These are phyloP conservation scores for Sialia sialis DNA, from an alignment of 2,113 vertebrate genomes.

Conservation along the genomic window DNA sequence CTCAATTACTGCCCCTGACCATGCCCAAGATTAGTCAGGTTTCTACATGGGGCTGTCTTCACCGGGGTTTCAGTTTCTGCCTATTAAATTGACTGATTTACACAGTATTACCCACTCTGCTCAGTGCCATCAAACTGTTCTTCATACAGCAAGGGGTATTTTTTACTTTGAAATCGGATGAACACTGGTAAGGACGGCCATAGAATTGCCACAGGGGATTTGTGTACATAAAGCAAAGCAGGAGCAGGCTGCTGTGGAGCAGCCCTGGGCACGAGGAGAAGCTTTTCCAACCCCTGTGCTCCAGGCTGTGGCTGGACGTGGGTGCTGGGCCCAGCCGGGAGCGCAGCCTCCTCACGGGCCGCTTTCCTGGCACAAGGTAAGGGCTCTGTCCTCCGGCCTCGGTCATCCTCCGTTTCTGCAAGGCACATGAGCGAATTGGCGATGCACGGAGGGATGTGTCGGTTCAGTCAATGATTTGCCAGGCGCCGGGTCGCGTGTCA, in stretches of 20 bases:
- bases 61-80: neutral
- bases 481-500: neutral
- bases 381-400: neutral
- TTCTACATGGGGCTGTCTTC: neutral
- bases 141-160: neutral
- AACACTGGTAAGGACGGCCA: rapidly evolving
- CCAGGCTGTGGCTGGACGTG: rapidly evolving
- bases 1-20: neutral
- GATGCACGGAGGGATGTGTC: neutral
- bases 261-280: neutral
- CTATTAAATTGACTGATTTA: neutral
- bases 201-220: neutral
- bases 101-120: neutral
- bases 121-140: neutral
- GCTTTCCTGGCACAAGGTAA: neutral
- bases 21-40: neutral
- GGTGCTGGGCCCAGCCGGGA: neutral
- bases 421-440: neutral
- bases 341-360: neutral
- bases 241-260: neutral
- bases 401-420: neutral
- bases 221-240: neutral
- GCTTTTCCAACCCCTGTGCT: rapidly evolving
- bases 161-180: neutral
- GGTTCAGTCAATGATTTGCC: neutral